Evolutionary conservation across 2,888 invertebrate species (phyloP), one percentile per base, ranked within the genome.

Genomic region (Xylota segnis): DNA sequence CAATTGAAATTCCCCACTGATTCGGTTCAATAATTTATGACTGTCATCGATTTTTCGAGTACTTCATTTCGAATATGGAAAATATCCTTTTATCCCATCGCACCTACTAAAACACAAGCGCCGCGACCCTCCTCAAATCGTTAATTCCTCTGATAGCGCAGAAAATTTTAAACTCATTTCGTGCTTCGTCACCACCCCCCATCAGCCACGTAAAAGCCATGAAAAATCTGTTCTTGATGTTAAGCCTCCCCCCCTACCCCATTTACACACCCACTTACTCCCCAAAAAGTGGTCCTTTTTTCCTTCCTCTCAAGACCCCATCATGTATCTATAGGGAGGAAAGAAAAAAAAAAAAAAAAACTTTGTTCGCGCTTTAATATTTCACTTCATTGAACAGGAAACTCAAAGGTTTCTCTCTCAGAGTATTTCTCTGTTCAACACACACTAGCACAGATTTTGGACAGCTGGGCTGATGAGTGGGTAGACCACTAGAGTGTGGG

Each of bases 321-420:
- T 12, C n/a, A 34, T 14, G 23, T n/a, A 65, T 50, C 34, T 34
- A 52, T 23, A 23, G 32, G 9, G 32, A n/a, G 18, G 5, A 34
- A 0, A 45, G 45, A 37, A n/a, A n/a, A n/a, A n/a, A 58, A 9
- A 59, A 9, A 61, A 50, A 54, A 9, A 56, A n/a, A 32, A 40
- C 14, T 68, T 76, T 29, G 40, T 59, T 70, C 70, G 70, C 61
- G 70, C 77, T 61, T 37, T 63, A 70, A 63, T 78, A 70, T 54
- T 47, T 63, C 70, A 78, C 77, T 78, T 78, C 77, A 78, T 45
- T 70, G 77, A 78, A 70, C 77, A 78, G 77, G 77, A 78, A 78
- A 78, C 70, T 78, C 77, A 78, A 78, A 78, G 61, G 63, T 70
- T 70, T 63, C 45, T 16, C 58, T 45, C 50, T 43, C n/a, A 23